These are phyloP conservation scores for Propsilocerus akamusi DNA, from an alignment of 1,140 invertebrate genomes.

Conservation along the genomic window DNA sequence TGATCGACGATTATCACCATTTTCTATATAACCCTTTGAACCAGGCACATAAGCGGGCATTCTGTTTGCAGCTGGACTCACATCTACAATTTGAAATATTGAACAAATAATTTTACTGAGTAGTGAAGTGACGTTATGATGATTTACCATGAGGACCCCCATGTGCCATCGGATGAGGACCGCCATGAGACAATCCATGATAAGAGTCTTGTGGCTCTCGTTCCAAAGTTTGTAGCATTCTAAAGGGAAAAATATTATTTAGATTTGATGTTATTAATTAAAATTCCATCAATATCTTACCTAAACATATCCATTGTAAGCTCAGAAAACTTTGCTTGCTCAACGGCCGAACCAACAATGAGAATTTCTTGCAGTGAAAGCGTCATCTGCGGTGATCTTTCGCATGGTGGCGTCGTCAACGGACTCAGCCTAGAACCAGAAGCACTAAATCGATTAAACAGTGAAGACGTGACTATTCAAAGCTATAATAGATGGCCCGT, in stretches of 20 bases:
- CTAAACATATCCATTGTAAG: constrained; percentile 94
- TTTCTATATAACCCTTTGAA: constrained; percentile 44
- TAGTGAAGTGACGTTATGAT: background rate
- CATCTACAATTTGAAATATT: constrained; percentile 30
- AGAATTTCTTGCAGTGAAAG: constrained; percentile 84
- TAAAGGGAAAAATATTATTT: constrained; percentile 1
- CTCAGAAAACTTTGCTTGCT: constrained; percentile 97
- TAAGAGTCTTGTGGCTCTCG: constrained; percentile 73
- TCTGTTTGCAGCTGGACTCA: constrained; percentile 65
- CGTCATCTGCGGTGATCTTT: constrained; percentile 69
- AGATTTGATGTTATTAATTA: background rate
- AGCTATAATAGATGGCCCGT: constrained; percentile 19
- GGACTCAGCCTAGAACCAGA: constrained; percentile 52
- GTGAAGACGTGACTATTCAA: constrained; percentile 21
- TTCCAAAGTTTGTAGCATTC: constrained; percentile 90
- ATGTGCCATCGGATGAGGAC: constrained; percentile 17
- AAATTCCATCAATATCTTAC: constrained; percentile 8
- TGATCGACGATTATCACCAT: constrained; percentile 36
- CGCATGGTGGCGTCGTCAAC: constrained; percentile 69
- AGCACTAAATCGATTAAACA: constrained; percentile 22
- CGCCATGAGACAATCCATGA: constrained; percentile 20
- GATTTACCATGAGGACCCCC: constrained; percentile 38
- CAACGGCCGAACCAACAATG: constrained; percentile 81
- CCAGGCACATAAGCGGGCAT: constrained; percentile 33
- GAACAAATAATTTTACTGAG: background rate